Conservation (phyloP, 2,797 vertebrate genomes). For the Pteronotus mesoamericanus region DNA sequence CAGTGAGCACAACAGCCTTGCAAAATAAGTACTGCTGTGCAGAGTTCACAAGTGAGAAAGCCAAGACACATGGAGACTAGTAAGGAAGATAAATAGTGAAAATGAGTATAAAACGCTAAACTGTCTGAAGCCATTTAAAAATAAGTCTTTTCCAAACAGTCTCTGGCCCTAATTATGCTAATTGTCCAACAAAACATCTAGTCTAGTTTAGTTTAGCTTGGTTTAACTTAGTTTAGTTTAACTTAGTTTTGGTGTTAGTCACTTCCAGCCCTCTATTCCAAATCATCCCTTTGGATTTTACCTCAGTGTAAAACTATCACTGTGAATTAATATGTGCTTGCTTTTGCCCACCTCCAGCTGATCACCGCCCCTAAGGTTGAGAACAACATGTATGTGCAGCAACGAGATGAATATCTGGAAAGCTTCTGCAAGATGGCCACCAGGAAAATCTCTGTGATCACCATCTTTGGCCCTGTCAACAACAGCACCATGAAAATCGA, state of each 20-base stretch:
- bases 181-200: not conserved
- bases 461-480: constrained; percentile 92
- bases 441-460: constrained; percentile 95
- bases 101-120: not conserved
- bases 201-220: not conserved
- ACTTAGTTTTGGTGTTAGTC: not conserved
- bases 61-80: not conserved
- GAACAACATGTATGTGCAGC: constrained; percentile 93
- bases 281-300: not conserved
- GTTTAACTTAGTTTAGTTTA: not conserved
- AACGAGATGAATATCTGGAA: constrained; percentile 97
- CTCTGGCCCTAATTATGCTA: not conserved
- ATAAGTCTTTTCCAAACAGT: not conserved
- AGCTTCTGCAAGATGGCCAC: constrained; percentile 99
- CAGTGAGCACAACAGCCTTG: not conserved
- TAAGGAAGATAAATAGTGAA: not conserved
- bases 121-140: not conserved
- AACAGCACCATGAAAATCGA: constrained; percentile 99
- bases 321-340: constrained; percentile 64
- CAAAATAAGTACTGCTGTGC: not conserved
- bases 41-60: not conserved
- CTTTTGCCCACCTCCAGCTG: constrained; percentile 83
- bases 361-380: constrained; percentile 92
- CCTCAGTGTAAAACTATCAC: not conserved
- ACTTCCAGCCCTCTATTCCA: not conserved